Evolutionary conservation across 1,140 invertebrate genomes (phyloP), one percentile per base, ranked within the genome.

Genomic region (Drosophila varians): DNA sequence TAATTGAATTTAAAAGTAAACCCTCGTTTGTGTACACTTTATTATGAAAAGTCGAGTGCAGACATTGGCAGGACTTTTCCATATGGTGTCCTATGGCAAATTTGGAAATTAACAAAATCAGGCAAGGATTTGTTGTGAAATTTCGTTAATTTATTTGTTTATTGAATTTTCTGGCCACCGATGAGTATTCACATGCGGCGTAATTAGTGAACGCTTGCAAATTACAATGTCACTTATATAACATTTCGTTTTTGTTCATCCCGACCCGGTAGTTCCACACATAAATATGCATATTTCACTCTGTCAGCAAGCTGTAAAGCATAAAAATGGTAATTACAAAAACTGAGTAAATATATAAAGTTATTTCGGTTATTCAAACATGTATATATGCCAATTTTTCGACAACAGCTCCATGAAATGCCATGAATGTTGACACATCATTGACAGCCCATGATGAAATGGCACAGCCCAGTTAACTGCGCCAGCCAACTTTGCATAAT

Each of bases 91-190:
- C 16, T 34, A 19, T 56, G 60, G 34, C 43, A 60, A 69, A 55
- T 86, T 86, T 64, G 40, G 46, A 76, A 73, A 84, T 84, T 86
- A 84, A 86, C 80, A 80, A 76, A 84, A 86, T 86, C 62, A 69
- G 52, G 31, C 47, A 66, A 61, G 60, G 80, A 79, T 84, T 79
- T 76, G 52, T 46, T 46, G 57, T 38, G 40, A 80, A 38, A 74
- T 55, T 57, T 47, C 40, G 80, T 84, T 84, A 84, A 84, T 84
- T 84, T 84, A 84, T 84, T 84, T 84, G 72, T 69, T 69, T 79
- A 86, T 55, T 70, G 72, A 64, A 71, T 83, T 83, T 68, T 31
- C 36, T n/a, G 31, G 34, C 5, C 14, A 16, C 52, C 25, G 8
- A 42, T 18, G 16, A 6, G 11, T 18, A 18, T 18, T 42, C 34